Base-by-base conservation (phyloP, 2,113 vertebrate species). In the Paradisaea rubra region DNA sequence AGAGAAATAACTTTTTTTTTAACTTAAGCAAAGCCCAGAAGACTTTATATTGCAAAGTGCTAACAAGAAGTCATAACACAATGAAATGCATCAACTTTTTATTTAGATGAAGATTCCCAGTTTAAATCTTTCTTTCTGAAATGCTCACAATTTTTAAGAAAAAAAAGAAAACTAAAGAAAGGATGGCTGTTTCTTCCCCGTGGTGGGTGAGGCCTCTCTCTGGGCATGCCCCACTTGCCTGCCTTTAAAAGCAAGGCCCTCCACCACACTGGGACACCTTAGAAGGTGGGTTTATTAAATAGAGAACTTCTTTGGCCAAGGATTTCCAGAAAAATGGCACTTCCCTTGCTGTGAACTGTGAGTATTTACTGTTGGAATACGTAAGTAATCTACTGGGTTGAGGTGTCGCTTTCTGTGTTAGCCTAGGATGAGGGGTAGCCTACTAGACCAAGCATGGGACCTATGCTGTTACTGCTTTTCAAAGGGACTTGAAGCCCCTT, bases 201-300 rank as follows among this genome's bases (percentile, higher is more conserved):
- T 11, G 33, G 22, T 4, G 4, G 49, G 18, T 31, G 45, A 61
- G 37, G 28, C 14, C 24, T 14, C 28, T 16, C 9, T 24, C 42
- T 37, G 64, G n/a, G 52, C 69, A 35, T 31, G 80, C 28, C 47
- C 39, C 44, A 4, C 33, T n/a, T 28, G 19, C 9, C 25, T 8
- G 50, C 39, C 56, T 81, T 81, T 89, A 93, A 91, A 81, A 86
- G 49, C 28, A n/a, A 42, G 30, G 37, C 20, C 7, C 23, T 3
- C 31, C 19, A 23, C 3, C 1, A 2, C 2, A 0, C 11, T 7
- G 15, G 3, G 45, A 21, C 30, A 12, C 4, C 3, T 21, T 1
- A 5, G 60, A 23, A 44, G 44, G 79, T 24, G 42, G 8, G 3
- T 8, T 8, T 33, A 4, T 6, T 5, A 37, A 11, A 81, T 74